A percentile compares a stretch with the other conserved stretches of the same genome.
Conservation (phyloP, 2,797 vertebrate genomes). For the Gambelia wislizenii region DNA sequence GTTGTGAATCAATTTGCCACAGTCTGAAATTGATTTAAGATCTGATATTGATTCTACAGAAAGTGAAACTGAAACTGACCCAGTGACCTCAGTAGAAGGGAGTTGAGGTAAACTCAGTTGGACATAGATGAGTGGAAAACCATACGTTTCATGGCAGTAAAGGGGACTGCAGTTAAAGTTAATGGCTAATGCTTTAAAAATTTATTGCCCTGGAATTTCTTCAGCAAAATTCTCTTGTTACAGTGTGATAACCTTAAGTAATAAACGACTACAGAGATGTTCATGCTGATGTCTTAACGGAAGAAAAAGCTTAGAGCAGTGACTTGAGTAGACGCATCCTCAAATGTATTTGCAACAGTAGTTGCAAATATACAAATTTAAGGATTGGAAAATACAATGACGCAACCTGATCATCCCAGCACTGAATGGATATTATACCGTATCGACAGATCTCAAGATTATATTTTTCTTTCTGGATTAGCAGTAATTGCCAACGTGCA, state of each 20-base stretch:
- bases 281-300: background rate
- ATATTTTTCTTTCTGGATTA: background rate
- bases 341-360: too few species aligned
- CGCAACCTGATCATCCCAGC: background rate
- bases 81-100: too few species aligned
- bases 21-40: too few species aligned
- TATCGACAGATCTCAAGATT: background rate
- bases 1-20: too few species aligned
- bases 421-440: accelerated
- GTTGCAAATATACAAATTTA: background rate
- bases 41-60: too few species aligned
- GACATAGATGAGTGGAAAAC: too few species aligned
- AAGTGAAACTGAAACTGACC: too few species aligned
- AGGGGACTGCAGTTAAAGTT: too few species aligned
- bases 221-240: background rate
- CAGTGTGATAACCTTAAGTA: background rate
- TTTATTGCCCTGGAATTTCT: too few species aligned
- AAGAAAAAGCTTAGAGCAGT: background rate
- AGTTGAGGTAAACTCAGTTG: too few species aligned
- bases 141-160: too few species aligned
- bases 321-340: background rate
- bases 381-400: slow-evolving; percentile 5
- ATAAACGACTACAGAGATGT: background rate
- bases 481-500: slow-evolving; percentile 12
- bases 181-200: too few species aligned